phyloP scores from a whole-genome alignment of 2,113 vertebrate species.

The Microcebus lehilahytsara region DNA sequence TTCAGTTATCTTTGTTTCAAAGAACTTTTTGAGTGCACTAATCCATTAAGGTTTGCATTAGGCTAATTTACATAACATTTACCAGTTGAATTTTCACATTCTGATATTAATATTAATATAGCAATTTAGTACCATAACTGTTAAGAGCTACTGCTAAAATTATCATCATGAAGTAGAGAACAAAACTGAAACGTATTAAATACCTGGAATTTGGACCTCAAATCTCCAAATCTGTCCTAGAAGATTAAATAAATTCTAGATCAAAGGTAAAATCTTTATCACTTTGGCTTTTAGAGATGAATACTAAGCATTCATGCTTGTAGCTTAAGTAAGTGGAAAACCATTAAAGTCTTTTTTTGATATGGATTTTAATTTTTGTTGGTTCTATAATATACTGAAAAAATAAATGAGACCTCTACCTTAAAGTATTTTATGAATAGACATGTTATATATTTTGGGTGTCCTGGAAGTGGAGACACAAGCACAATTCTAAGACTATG shows the following conservation, averaged over 20 bases:
- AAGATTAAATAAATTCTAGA: slow-evolving; percentile 51
- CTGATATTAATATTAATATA: slow-evolving; percentile 68
- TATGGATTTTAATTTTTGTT: slow-evolving; percentile 5
- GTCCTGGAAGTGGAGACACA: neutral
- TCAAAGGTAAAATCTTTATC: slow-evolving; percentile 37
- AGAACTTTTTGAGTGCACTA: slow-evolving; percentile 49
- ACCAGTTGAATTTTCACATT: slow-evolving; percentile 55
- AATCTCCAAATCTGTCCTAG: neutral
- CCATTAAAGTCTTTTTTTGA: neutral
- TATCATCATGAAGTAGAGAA: slow-evolving; percentile 41
- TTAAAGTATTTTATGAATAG: slow-evolving; percentile 23
- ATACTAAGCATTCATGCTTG: neutral
- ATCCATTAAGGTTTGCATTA: slow-evolving; percentile 61
- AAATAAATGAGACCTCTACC: neutral
- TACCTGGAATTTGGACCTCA: slow-evolving; percentile 11
- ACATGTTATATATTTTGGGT: neutral
- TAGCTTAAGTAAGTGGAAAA: neutral
- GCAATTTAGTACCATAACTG: slow-evolving; percentile 50
- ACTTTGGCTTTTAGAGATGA: neutral
- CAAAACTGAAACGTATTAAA: slow-evolving; percentile 53
- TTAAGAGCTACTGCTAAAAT: slow-evolving; percentile 61
- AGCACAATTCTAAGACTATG: neutral
- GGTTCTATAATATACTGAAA: neutral
- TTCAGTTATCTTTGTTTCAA: slow-evolving; percentile 55
- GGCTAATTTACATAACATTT: slow-evolving; percentile 68